Base-by-base conservation (phyloP, 2,888 invertebrate species). In the Apamea anceps region DNA sequence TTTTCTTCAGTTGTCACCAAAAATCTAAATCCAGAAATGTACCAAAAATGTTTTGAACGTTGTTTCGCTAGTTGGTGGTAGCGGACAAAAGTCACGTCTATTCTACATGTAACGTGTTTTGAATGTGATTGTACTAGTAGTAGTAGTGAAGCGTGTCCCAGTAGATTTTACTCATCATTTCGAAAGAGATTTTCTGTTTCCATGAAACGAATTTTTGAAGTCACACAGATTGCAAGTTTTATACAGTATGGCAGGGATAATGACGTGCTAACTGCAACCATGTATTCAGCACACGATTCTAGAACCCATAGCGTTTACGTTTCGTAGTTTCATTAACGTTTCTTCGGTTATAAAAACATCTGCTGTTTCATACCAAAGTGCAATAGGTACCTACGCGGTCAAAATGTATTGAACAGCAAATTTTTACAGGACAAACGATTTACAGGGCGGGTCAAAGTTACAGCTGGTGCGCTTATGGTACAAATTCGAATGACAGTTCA, bases 41-140 rank as follows among this genome's bases (percentile, higher is more conserved):
- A n/a, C 45, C 66, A 79, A 68, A 84, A 84, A 73, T 81, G n/a
- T 81, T 68, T 76, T 62, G 78, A 28, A 66, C 72, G 75, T 77
- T 84, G 70, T 85, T 81, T 57, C 72, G 15, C 74, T 82, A 83
- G 76, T 81, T 80, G 71, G 67, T 66, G 67, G 78, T 76, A 73
- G n/a, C 28, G 72, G 32, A 86, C 79, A 79, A 80, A 74, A 85
- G 90, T 88, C 88, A 88, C 89, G 88, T 81, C 57, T 73, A 37
- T 25, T 77, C 37, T 54, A 18, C 63, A 37, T 62, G 80, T 85
- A 85, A 84, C 88, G 88, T 88, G 88, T 79, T 76, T 75, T 79
- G 89, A 89, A 88, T 88, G 25, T 66, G 57, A 80, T 73, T 51
- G 75, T 70, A 76, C 73, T 76, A 60, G 63, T 32, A 84, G 66